Evolutionary conservation across 1,140 invertebrate species (phyloP), one percentile per base, ranked within the genome.

Genomic region (Drosophila ananassae): DNA sequence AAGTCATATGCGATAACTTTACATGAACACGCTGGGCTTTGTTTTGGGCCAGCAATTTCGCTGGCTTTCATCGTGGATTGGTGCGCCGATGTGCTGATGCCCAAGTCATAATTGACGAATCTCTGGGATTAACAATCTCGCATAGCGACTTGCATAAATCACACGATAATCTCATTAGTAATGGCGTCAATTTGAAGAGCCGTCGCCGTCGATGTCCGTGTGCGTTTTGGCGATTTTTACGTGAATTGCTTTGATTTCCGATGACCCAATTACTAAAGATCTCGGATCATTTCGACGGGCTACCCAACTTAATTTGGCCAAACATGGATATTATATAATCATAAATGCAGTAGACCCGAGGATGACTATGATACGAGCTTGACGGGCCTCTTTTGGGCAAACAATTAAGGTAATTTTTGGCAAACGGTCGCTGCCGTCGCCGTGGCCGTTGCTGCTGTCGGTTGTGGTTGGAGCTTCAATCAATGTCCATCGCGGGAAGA

Each of bases 121-220:
- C 30, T 59, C 30, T 46, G 46, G 13, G 50, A 62, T 46, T 59
- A 53, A 51, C 59, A 75, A 56, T 63, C 74, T 63, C 55, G 55
- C 74, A 67, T 75, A 69, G 62, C 71, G 73, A 61, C 73, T 57
- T 77, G 73, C 51, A 64, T 52, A 77, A 74, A 85, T 72, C 73
- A 72, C 63, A 60, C 30, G 44, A 61, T 78, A 68, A 78, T 76
- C 61, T 53, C 78, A 87, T 85, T 87, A 82, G 71, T 66, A 60
- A 82, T 81, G 64, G 74, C 66, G 48, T 77, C 69, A 82, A 75
- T 69, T 75, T 71, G 73, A 61, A 60, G 32, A 52, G 63, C 30
- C 61, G 32, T 32, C 32, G 8, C 8, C 2, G 32, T 8, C 9
- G 32, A 9, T 2, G 0, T 28, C 25, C 25, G 25, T 28, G 25